Base-by-base conservation (phyloP, 2,888 invertebrate species). In the Euplagia quadripunctaria region DNA sequence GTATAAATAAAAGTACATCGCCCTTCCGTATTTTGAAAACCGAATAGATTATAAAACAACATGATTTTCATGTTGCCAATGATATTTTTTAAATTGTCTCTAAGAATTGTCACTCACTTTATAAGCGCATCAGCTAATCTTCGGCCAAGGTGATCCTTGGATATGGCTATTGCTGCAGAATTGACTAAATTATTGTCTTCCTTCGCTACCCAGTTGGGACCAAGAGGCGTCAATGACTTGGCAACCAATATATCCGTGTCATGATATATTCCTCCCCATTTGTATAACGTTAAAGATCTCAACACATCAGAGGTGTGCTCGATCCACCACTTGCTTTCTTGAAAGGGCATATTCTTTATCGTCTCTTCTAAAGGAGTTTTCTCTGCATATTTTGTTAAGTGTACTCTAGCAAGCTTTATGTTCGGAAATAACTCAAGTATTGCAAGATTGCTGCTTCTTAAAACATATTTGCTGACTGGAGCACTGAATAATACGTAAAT, bases 181-280 rank as follows among this genome's bases (percentile, higher is more conserved):
- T 97, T 97, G 0, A 98, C 96, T 68, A 96, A 92, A 89, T 6
- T 89, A 86, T 79, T 92, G 89, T 97, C 96, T 75, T 84, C 76
- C 42, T 16, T 97, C 2, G 97, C 97, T 1, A 97, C 97, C 90
- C 96, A 97, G 88, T 97, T 97, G 46, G 89, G 90, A 1, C 89
- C 93, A 68, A 97, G 86, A 4, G 92, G 87, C 41, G 96, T 95
- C 63, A 98, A 87, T 8, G 96, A 93, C 79, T 96, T 97, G 41
- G 96, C 96, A 5, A 98, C 96, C 17, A 98, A 95, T 4, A 98
- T 96, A 88, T 98, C 98, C 80, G 97, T 92, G 85, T 98, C 98
- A 70, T 98, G 89, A 87, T 98, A 98, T 69, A 98, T 97, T 0
- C 98, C 98, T 16, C 98, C 97, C 89, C 96, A 98, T 86, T 97